A percentile compares a stretch with the other conserved stretches of the same genome.
Conservation (phyloP, 2,888 invertebrate genomes). For the Drosophila nr. perissopoda region DNA sequence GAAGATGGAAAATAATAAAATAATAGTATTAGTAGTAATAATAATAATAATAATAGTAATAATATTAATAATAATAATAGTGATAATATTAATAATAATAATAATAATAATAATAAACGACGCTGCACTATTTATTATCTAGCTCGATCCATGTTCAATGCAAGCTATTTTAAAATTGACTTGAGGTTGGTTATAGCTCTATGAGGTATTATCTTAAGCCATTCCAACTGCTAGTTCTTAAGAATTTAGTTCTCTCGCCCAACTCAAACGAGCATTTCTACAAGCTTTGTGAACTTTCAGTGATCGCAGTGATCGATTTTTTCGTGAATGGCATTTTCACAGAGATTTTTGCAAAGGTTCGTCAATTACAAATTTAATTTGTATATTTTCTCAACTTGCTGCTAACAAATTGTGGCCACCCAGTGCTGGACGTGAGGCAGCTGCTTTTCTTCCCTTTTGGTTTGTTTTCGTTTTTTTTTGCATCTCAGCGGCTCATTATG, state of each 20-base stretch:
- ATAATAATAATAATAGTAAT: too few relatives aligned
- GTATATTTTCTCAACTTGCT: constrained; percentile 13
- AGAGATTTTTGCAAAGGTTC: background rate
- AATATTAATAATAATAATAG: background rate
- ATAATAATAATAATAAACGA: background rate
- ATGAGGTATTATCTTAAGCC: background rate
- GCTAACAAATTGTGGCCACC: constrained; percentile 30
- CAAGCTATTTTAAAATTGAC: background rate
- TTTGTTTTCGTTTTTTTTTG: constrained; percentile 27
- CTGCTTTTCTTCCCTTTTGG: background rate
- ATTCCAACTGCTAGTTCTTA: too few relatives aligned
- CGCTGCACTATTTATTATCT: background rate
- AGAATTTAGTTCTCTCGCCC: background rate
- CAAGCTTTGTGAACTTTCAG: background rate
- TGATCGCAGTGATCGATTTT: background rate
- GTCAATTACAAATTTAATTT: background rate
- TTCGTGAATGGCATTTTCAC: background rate
- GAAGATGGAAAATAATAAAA: too few relatives aligned
- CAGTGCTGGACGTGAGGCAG: constrained; percentile 11
- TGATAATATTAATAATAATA: background rate
- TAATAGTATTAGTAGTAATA: too few relatives aligned
- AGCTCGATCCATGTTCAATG: background rate
- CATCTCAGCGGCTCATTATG: constrained; percentile 74
- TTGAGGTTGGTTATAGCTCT: background rate
- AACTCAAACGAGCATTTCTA: background rate